These are phyloP conservation scores for Stenolophus ochropezus DNA, from an alignment of 2,888 invertebrate genomes.

Conservation along the genomic window DNA sequence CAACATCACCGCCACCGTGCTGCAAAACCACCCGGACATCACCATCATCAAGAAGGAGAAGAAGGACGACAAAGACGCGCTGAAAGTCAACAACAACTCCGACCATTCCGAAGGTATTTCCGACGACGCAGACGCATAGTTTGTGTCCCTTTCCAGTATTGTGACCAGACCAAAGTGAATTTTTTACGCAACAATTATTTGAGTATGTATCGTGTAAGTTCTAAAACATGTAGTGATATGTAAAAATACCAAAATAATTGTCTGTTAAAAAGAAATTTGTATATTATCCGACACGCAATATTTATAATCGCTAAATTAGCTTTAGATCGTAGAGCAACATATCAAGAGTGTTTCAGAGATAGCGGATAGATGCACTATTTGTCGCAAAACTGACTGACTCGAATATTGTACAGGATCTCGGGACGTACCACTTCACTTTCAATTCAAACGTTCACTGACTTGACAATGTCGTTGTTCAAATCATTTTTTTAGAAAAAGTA, in stretches of 20 bases:
- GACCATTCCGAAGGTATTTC: constrained; percentile 71
- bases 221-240: constrained; percentile 66
- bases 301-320: constrained; percentile 57
- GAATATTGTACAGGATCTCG: constrained; percentile 1
- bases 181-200: constrained; percentile 64
- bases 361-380: constrained; percentile 12
- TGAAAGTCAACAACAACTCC: constrained; percentile 73
- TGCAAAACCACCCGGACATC: constrained; percentile 77
- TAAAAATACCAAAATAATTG: constrained; percentile 69
- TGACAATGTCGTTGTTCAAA: too few species aligned
- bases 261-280: constrained; percentile 64
- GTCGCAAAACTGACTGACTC: constrained; percentile 24
- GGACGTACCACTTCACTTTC: background rate
- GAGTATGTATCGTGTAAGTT: constrained; percentile 41
- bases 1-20: constrained; percentile 71
- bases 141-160: constrained; percentile 67
- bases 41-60: constrained; percentile 78
- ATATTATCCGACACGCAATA: constrained; percentile 57
- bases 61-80: constrained; percentile 71
- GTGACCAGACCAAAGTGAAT: constrained; percentile 74
- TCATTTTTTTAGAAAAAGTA: too few species aligned
- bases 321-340: constrained; percentile 53
- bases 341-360: constrained; percentile 50
- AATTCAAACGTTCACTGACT: background rate
- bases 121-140: constrained; percentile 57